phyloP scores from a whole-genome alignment of 2,888 invertebrate species.

The Macrophya annulata region DNA sequence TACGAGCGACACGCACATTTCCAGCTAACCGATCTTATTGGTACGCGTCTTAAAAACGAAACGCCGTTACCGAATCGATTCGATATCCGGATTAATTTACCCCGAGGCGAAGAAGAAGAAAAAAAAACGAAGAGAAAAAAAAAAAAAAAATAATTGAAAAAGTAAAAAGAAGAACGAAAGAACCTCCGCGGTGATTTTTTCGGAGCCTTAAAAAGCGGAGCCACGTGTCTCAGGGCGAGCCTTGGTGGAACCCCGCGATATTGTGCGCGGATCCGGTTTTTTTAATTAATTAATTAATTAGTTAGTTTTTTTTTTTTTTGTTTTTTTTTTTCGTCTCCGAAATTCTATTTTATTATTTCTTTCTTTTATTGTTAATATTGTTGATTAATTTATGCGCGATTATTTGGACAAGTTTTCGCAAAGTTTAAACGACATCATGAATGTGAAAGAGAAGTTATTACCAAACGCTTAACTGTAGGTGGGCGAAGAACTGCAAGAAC shows the following conservation, averaged over 20 bases:
- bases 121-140: background rate
- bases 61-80: constrained; percentile 31
- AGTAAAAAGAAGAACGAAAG: background rate
- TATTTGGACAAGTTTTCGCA: background rate
- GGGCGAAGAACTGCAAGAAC: background rate
- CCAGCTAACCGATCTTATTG: constrained; percentile 54
- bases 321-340: background rate
- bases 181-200: constrained; percentile 9
- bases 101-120: constrained; percentile 13
- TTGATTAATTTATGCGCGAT: background rate
- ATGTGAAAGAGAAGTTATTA: constrained; percentile 39
- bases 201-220: background rate
- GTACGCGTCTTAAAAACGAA: constrained; percentile 35
- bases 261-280: background rate
- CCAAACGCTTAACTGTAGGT: constrained; percentile 8
- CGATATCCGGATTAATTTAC: constrained; percentile 34
- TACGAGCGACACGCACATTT: constrained; percentile 71
- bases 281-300: background rate
- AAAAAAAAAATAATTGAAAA: background rate
- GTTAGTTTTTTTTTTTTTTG: background rate
- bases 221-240: constrained; percentile 19
- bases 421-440: constrained; percentile 37
- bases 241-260: background rate
- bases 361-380: background rate
- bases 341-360: background rate